phyloP scores from a whole-genome alignment of 2,888 invertebrate genomes.

The Entomobrya proxima region DNA sequence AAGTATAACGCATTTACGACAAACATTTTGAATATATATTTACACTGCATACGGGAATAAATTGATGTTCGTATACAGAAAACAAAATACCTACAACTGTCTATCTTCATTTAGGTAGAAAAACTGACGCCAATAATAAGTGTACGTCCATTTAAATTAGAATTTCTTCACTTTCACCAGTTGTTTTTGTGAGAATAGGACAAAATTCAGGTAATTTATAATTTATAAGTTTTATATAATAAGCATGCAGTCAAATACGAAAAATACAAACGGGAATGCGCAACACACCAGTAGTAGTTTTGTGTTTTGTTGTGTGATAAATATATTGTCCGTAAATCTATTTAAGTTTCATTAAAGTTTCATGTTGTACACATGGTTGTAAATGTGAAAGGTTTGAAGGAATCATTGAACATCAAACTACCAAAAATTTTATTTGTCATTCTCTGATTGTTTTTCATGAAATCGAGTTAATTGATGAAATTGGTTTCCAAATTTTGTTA shows the following conservation, averaged over 20 bases:
- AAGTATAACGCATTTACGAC: no score
- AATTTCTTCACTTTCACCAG: no score
- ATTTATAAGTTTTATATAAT: neutral
- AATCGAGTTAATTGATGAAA: neutral
- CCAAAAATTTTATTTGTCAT: neutral
- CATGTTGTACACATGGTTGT: neutral
- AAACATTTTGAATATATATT: no score
- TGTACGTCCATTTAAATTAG: no score
- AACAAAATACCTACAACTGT: no score
- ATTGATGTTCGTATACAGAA: no score
- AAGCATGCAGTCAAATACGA: neutral
- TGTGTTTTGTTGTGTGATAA: neutral
- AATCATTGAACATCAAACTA: neutral
- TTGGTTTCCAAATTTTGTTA: no score
- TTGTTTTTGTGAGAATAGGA: no score
- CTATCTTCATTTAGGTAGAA: no score
- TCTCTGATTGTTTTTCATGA: neutral
- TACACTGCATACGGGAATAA: no score
- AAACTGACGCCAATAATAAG: no score
- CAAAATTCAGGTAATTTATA: neutral
- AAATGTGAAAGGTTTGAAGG: neutral
- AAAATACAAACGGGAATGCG: conserved; percentile 15
- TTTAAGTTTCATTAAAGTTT: neutral
- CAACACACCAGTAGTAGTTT: neutral
- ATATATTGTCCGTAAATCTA: neutral